Evolutionary conservation across 2,888 invertebrate species (phyloP), one percentile per base, ranked within the genome.

Genomic region (Amiota minor): DNA sequence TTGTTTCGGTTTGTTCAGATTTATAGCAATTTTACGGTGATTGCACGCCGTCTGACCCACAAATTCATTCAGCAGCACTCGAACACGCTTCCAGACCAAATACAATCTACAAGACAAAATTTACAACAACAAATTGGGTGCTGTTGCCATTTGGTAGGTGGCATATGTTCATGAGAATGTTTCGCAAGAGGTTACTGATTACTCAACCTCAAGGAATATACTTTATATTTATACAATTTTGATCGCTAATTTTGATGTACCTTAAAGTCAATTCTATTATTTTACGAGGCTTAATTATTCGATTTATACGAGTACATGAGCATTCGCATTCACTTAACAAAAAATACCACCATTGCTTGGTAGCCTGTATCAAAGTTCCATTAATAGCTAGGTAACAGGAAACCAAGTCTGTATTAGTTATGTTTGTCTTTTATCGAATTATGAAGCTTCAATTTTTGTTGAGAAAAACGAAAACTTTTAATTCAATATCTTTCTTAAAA

Each of bases 1-100:
- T 74, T 73, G 74, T 11, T 20, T 59, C 59, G 18, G 76, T 77
- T 78, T 75, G 76, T 75, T 80, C 76, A 80, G 80, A 80, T 81
- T 80, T 80, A 79, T 79, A 80, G 79, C 78, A 79, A 81, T 79
- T 81, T 80, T 68, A 53, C 75, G 72, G 69, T 76, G 75, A 76
- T 75, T 74, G 74, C 72, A 49, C 74, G 55, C 55, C 61, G 62
- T 62, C 72, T 75, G 75, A 75, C 75, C 71, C 71, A 71, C 71
- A 71, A 67, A 59, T 53, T 71, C 64, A 50, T 65, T 64, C 64
- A 50, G 20, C 55, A 69, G 16, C 59, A 35, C 35, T 35, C 35
- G 6, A 35, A 35, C 35, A 35, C 59, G 59, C 35, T 35, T 35
- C 35, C 35, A 35, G 35, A 35, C 35, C 35, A 8, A 35, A 35